Conservation (phyloP, 2,888 invertebrate species). For the Aelia acuminata region DNA sequence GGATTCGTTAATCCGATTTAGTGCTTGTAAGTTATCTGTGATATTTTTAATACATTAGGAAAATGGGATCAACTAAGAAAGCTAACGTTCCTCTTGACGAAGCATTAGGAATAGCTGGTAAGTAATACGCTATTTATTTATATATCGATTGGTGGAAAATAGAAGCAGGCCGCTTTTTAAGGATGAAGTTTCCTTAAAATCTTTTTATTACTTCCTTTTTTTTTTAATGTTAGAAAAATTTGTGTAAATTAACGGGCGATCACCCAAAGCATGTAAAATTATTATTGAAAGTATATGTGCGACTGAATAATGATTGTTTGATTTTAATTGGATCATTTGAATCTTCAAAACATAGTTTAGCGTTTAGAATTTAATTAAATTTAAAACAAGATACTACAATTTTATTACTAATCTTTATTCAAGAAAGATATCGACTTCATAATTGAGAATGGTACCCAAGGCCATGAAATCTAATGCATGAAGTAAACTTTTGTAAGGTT, state of each 20-base stretch:
- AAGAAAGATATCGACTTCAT: not conserved
- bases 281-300: no score
- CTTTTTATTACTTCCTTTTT: not conserved
- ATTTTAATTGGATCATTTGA: no score
- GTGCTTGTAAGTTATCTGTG: not conserved
- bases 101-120: slow-evolving; percentile 17
- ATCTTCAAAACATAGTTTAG: no score
- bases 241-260: no score
- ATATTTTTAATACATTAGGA: not conserved
- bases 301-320: no score
- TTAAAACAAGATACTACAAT: no score
- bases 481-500: not conserved
- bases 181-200: not conserved
- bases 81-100: slow-evolving; percentile 39
- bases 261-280: no score
- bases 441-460: not conserved
- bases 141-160: not conserved
- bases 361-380: no score
- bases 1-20: not conserved
- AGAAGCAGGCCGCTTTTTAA: not conserved
- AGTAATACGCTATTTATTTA: not conserved
- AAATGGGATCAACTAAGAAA: slow-evolving; percentile 1
- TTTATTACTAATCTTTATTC: no score
- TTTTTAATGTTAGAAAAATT: not conserved
- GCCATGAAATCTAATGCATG: not conserved